Conservation (phyloP, 2,888 invertebrate genomes). For the Biston betularia region DNA sequence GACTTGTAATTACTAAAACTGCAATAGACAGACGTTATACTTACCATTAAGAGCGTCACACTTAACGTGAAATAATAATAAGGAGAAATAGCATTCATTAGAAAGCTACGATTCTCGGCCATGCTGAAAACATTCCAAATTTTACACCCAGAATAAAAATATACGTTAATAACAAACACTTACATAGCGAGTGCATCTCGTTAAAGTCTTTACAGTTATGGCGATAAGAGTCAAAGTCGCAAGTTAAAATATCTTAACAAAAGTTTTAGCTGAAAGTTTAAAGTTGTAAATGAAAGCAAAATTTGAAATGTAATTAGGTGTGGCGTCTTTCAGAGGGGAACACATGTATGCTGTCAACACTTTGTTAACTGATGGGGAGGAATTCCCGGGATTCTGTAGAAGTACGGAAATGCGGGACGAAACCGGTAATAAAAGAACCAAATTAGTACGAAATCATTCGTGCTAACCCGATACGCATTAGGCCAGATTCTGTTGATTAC, state of each 20-base stretch:
- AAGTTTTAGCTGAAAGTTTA: background rate
- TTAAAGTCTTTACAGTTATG: background rate
- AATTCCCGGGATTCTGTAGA: conserved; percentile 39
- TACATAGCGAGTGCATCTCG: background rate
- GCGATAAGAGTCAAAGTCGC: background rate
- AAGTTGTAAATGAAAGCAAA: conserved; percentile 16
- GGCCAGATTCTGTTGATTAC: too few relatives aligned
- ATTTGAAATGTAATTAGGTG: conserved; percentile 63
- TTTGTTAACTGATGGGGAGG: conserved; percentile 46
- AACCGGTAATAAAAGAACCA: background rate
- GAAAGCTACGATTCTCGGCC: conserved; percentile 8
- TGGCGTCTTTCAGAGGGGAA: conserved; percentile 62
- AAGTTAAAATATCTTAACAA: background rate
- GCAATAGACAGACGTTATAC: too few relatives aligned
- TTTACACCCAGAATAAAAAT: conserved; percentile 14
- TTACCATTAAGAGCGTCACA: too few relatives aligned
- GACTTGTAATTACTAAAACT: too few relatives aligned
- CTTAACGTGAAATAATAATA: background rate
- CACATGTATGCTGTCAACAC: conserved; percentile 67
- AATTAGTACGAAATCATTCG: too few relatives aligned
- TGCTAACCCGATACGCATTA: too few relatives aligned
- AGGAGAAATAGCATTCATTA: background rate
- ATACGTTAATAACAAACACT: background rate
- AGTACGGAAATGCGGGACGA: conserved; percentile 2
- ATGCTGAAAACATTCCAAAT: conserved; percentile 31